Evolutionary conservation across 2,888 invertebrate genomes (phyloP).

Genomic region (Parelbella ahira): DNA sequence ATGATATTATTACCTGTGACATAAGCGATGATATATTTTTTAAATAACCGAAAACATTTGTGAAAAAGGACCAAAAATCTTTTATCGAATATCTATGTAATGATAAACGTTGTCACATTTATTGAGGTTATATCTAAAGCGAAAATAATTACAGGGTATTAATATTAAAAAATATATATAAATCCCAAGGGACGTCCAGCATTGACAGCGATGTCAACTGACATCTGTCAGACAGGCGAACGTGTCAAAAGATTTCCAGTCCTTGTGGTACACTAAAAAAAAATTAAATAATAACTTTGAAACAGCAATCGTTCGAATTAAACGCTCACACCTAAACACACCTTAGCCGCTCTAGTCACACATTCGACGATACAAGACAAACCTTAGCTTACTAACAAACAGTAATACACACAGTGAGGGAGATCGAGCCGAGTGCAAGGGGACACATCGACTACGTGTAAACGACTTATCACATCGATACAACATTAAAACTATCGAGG

Average conservation of each 20-base stretch:
- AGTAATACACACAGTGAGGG: conserved; percentile 45
- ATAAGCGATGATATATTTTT: conserved; percentile 4
- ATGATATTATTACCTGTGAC: conserved; percentile 4
- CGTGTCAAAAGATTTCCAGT: conserved; percentile 6
- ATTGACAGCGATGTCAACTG: too few species aligned
- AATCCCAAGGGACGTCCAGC: too few species aligned
- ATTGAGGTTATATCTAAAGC: too few species aligned
- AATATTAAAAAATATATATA: too few species aligned
- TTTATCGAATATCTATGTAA: neutral
- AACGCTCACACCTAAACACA: conserved; percentile 4
- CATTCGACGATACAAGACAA: conserved; percentile 15
- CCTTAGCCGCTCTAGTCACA: conserved; percentile 10
- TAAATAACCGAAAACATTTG: conserved; percentile 1
- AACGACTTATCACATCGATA: conserved; percentile 62
- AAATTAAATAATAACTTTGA: conserved; percentile 4
- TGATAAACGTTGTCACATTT: too few species aligned
- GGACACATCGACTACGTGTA: conserved; percentile 65
- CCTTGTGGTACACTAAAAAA: too few species aligned
- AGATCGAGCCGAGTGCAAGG: conserved; percentile 57
- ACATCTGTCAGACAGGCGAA: too few species aligned
- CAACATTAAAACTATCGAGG: conserved; percentile 67
- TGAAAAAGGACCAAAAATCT: conserved; percentile 4
- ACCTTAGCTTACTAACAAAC: conserved; percentile 11
- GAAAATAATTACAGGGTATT: too few species aligned
- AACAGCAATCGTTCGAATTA: neutral